A percentile compares a stretch with the other conserved stretches of the same genome.
phyloP scores from a whole-genome alignment of 1,140 invertebrate genomes.

The Drosophila paulistorum region DNA sequence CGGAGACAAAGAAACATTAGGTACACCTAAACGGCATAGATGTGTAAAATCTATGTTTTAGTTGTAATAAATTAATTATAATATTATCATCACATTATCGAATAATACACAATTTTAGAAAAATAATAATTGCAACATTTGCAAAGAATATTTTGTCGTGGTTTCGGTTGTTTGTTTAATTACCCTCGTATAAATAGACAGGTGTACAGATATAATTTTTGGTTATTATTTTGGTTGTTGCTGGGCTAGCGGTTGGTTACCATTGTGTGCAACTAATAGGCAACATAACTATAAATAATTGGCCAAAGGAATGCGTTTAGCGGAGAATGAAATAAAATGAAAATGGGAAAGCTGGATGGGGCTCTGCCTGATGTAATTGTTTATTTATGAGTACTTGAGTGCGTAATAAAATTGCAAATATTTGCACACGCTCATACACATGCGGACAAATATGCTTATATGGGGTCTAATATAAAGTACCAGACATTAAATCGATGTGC shows the following conservation, averaged over 20 bases:
- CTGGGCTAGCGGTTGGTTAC: slow-evolving; percentile 13
- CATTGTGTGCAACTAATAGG: slow-evolving; percentile 60
- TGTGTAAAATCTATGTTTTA: too few relatives aligned
- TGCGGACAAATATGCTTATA: slow-evolving; percentile 21
- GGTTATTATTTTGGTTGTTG: slow-evolving; percentile 6
- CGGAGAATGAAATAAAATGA: background rate
- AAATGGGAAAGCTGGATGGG: background rate
- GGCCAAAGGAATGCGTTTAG: slow-evolving; percentile 55
- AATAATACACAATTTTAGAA: too few relatives aligned
- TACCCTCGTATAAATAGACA: background rate
- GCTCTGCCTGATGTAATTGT: slow-evolving; percentile 63
- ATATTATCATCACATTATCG: too few relatives aligned
- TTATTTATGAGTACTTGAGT: slow-evolving; percentile 80
- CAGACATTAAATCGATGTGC: background rate
- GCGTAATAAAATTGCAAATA: slow-evolving; percentile 82
- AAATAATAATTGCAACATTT: too few relatives aligned
- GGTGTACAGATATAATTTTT: background rate
- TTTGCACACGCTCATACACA: slow-evolving; percentile 64
- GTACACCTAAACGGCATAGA: too few relatives aligned
- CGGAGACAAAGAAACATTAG: background rate
- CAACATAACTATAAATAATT: slow-evolving; percentile 79
- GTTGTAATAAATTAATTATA: too few relatives aligned
- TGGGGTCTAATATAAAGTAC: slow-evolving; percentile 55
- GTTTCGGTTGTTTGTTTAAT: background rate
- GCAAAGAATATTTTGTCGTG: background rate